A percentile compares a stretch with the other conserved stretches of the same genome.
phyloP scores from a whole-genome alignment of 1,140 invertebrate genomes.

The Mizuhopecten yessoensis region DNA sequence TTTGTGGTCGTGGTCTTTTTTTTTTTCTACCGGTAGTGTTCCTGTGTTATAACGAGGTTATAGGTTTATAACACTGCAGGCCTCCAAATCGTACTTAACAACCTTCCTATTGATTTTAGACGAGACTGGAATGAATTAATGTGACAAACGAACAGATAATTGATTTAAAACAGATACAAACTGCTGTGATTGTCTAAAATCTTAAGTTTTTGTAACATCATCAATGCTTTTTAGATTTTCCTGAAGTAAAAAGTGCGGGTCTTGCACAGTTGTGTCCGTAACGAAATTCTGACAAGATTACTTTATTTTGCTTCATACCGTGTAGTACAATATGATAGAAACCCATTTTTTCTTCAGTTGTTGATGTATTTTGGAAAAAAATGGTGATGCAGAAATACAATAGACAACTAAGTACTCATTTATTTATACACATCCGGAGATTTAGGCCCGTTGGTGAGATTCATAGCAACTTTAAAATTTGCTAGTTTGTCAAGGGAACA shows the following conservation, averaged over 20 bases:
- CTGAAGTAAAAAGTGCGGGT: neutral
- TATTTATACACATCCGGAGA: neutral
- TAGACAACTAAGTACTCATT: neutral
- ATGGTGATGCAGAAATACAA: neutral
- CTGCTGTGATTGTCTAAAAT: neutral
- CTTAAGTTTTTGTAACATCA: neutral
- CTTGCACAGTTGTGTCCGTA: neutral
- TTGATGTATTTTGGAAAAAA: neutral
- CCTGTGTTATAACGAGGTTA: neutral
- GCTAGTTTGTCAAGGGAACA: neutral
- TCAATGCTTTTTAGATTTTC: neutral
- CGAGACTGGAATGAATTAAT: neutral
- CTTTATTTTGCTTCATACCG: neutral
- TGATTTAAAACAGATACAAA: neutral
- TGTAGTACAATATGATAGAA: no score
- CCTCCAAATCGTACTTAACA: neutral
- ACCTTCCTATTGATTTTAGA: slow-evolving; percentile 5
- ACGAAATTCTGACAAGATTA: neutral
- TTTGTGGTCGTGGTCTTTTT: no score
- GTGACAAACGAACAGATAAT: neutral
- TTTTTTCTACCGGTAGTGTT: no score
- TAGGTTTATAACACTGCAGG: neutral
- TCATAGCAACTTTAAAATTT: neutral
- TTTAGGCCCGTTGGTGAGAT: neutral
- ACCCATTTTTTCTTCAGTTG: neutral